These are phyloP conservation scores for Turdus rufiventris DNA, from an alignment of 2,113 vertebrate genomes.

Conservation along the genomic window DNA sequence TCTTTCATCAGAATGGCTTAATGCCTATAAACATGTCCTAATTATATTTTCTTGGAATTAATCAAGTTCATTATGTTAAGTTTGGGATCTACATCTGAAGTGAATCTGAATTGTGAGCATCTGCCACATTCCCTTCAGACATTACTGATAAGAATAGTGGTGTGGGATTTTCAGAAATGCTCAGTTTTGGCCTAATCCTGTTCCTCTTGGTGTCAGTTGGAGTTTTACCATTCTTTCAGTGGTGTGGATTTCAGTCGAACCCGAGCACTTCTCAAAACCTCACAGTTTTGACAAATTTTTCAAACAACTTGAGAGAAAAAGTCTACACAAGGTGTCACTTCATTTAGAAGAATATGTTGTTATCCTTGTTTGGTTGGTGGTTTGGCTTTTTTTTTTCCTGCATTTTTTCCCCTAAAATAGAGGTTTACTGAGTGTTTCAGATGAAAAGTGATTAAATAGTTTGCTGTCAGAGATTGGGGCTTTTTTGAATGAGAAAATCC, in stretches of 20 bases:
- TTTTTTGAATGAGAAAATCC: constrained; percentile 11
- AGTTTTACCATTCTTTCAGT: neutral
- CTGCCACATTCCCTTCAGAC: constrained; percentile 13
- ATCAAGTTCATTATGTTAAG: constrained; percentile 40
- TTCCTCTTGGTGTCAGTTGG: neutral
- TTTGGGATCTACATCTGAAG: constrained; percentile 45
- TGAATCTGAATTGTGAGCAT: neutral
- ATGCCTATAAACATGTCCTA: constrained; percentile 53
- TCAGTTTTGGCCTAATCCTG: neutral
- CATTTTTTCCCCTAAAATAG: neutral
- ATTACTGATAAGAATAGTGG: neutral
- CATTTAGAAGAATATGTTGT: neutral
- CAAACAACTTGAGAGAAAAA: neutral
- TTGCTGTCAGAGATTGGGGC: neutral
- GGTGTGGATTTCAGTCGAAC: neutral
- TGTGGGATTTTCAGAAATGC: neutral
- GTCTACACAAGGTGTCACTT: neutral
- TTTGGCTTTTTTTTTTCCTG: fast-evolving
- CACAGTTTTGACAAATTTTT: neutral
- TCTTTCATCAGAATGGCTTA: constrained; percentile 64
- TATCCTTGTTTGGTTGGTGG: neutral
- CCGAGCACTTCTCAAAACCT: neutral
- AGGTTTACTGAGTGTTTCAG: neutral
- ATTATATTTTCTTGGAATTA: constrained; percentile 63
- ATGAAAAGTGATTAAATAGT: neutral